These are phyloP conservation scores for Actinopyga echinites DNA, from an alignment of 53 echinoderm and acorn worm species.

Conservation along the genomic window DNA sequence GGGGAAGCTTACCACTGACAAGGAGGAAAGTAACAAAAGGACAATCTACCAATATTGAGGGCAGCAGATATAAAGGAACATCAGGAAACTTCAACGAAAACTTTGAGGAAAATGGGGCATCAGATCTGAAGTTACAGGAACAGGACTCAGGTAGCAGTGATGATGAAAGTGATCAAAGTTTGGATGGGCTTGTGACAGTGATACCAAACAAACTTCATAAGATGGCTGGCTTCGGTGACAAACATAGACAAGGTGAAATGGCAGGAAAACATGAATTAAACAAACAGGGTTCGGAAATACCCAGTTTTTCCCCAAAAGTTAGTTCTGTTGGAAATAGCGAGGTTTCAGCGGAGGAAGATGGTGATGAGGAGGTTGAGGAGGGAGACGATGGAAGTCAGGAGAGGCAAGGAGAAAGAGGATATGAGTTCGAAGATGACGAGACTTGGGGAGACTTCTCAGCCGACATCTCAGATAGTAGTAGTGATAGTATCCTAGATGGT, in stretches of 20 bases:
- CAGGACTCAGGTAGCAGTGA: conserved; percentile 57
- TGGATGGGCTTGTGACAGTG: conserved; percentile 33
- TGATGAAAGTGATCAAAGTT: conserved; percentile 24
- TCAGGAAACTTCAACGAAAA: too few species aligned
- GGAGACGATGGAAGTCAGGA: background rate
- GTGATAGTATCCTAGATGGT: conserved; percentile 77
- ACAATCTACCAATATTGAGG: background rate
- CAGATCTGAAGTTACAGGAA: background rate
- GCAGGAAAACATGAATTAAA: too few species aligned
- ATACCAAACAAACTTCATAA: conserved; percentile 34
- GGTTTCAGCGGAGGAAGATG: background rate
- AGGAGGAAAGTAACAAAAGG: conserved; percentile 46
- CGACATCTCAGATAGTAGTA: conserved; percentile 65
- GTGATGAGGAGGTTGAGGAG: background rate
- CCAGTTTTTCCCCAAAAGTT: too few species aligned
- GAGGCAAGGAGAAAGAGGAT: conserved; percentile 18
- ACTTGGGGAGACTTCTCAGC: conserved; percentile 97
- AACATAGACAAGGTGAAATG: too few species aligned
- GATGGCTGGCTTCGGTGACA: background rate
- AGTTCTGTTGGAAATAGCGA: background rate
- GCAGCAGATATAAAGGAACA: too few species aligned
- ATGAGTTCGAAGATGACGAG: conserved; percentile 93
- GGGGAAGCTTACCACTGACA: conserved; percentile 43
- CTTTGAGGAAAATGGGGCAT: too few species aligned
- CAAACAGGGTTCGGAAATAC: too few species aligned